These are phyloP conservation scores for Peromyscus maniculatus DNA, from an alignment of 2,113 vertebrate species.

Conservation along the genomic window DNA sequence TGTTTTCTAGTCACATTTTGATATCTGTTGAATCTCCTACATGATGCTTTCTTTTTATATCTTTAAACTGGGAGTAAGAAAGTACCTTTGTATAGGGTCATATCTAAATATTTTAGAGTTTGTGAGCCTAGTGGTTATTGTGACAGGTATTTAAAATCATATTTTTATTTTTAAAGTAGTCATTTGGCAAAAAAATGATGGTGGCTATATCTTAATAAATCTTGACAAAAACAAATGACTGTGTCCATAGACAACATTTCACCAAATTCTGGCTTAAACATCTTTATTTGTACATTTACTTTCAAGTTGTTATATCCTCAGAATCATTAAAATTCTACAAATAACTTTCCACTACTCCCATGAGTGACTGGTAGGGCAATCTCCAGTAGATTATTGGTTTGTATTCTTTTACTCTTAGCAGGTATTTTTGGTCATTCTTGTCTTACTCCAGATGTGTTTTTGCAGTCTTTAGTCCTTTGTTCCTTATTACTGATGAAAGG, in stretches of 20 bases:
- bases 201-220: not conserved
- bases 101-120: not conserved
- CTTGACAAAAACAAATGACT: not conserved
- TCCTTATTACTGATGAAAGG: not conserved
- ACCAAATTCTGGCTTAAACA: not conserved
- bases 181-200: not conserved
- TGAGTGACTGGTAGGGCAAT: not conserved
- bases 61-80: not conserved
- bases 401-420: not conserved
- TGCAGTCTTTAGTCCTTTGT: not conserved
- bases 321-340: not conserved
- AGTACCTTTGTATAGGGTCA: not conserved
- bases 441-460: not conserved
- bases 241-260: not conserved
- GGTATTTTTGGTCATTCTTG: not conserved
- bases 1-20: not conserved
- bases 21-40: not conserved
- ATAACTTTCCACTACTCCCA: not conserved
- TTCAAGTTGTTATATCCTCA: not conserved
- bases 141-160: not conserved
- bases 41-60: not conserved
- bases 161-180: not conserved
- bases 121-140: not conserved
- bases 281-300: not conserved
- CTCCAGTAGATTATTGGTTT: not conserved